Conservation (phyloP, 1,140 invertebrate genomes). For the Solen grandis region DNA sequence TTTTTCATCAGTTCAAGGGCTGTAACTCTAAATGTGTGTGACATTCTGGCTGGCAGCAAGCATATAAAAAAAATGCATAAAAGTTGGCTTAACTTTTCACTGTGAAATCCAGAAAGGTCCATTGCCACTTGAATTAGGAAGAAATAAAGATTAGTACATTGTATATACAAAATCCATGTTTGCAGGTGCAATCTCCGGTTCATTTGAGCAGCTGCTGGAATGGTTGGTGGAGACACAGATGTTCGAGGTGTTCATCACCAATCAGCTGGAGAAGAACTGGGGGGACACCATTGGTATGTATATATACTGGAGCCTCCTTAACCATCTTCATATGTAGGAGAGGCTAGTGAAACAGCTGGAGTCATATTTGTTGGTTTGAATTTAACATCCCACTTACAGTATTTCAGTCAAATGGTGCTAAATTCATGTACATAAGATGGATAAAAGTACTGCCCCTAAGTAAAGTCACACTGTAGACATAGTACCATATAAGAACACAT, state of each 20-base stretch:
- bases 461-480: background rate
- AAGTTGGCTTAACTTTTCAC: too few species aligned
- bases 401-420: background rate
- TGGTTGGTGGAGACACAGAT: conserved; percentile 93
- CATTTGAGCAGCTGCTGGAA: conserved; percentile 85
- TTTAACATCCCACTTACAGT: background rate
- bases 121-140: too few species aligned
- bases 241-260: conserved; percentile 84
- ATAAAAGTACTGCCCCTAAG: background rate
- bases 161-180: too few species aligned
- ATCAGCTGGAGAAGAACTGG: conserved; percentile 68
- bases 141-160: too few species aligned
- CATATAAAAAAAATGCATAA: too few species aligned
- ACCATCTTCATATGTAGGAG: too few species aligned
- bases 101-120: too few species aligned
- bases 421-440: background rate
- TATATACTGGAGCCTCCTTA: too few species aligned
- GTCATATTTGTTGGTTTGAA: background rate
- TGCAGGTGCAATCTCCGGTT: conserved; percentile 85
- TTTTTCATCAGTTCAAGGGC: too few species aligned
- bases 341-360: background rate
- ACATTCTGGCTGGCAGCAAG: too few species aligned
- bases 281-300: conserved; percentile 65
- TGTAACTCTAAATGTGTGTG: too few species aligned
- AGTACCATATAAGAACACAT: too few species aligned